Conservation (phyloP, 2,113 vertebrate genomes). For the Pedetes capensis region DNA sequence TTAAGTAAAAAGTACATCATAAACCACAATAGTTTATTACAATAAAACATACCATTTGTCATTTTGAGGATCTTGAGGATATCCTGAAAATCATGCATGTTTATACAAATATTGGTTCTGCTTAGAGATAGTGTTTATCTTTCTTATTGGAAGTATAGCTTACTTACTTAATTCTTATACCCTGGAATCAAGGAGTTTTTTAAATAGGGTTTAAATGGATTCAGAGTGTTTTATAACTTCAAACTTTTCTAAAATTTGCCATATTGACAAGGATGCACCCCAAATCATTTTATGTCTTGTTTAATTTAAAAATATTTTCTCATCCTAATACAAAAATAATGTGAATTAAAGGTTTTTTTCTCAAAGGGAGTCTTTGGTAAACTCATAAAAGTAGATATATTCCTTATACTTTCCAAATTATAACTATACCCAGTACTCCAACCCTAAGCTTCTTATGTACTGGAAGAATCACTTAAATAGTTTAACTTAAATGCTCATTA, state of each 20-base stretch:
- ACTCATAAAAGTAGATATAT: background rate
- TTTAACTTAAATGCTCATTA: background rate
- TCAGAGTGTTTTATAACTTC: background rate
- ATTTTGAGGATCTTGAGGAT: background rate
- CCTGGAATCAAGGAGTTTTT: background rate
- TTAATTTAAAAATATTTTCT: slow-evolving; percentile 9
- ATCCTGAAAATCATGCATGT: background rate
- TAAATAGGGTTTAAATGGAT: background rate
- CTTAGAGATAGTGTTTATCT: background rate
- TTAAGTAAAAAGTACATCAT: background rate
- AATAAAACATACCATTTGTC: background rate
- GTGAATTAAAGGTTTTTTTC: background rate
- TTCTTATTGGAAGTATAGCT: background rate
- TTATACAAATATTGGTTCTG: background rate
- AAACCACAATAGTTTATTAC: background rate
- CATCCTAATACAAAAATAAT: background rate
- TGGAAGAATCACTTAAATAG: background rate
- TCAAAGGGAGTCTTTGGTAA: background rate
- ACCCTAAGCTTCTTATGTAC: background rate
- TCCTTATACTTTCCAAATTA: background rate
- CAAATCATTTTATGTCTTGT: background rate
- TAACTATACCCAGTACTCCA: background rate
- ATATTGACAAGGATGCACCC: background rate
- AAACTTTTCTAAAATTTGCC: background rate
- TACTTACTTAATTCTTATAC: background rate